Evolutionary conservation across 2,797 vertebrate genomes (phyloP).

Genomic region (Prunella strophiata): DNA sequence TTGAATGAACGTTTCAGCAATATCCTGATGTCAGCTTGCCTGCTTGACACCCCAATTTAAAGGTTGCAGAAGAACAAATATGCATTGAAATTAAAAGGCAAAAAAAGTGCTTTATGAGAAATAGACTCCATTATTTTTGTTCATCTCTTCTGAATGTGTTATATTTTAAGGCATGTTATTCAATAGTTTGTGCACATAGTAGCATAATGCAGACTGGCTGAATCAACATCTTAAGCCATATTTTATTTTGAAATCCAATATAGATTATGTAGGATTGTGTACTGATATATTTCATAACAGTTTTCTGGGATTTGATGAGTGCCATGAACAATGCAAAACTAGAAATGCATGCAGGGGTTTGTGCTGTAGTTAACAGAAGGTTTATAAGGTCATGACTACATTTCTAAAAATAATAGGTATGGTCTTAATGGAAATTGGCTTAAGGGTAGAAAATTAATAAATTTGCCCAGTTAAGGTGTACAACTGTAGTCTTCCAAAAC

Average conservation of each 20-base stretch:
- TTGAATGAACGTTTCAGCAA: conserved; percentile 25
- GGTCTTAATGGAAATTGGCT: neutral
- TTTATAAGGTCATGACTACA: neutral
- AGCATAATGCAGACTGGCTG: neutral
- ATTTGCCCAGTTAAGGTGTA: neutral
- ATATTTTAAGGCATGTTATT: neutral
- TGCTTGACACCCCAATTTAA: conserved; percentile 37
- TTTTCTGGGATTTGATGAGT: neutral
- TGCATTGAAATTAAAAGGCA: conserved; percentile 16
- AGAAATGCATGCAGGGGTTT: neutral
- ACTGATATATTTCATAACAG: neutral
- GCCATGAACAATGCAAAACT: neutral
- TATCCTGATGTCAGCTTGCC: conserved; percentile 19
- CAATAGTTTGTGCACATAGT: neutral
- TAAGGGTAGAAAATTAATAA: conserved; percentile 11
- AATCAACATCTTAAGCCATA: conserved; percentile 8
- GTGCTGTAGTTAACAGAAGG: neutral
- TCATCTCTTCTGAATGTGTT: neutral
- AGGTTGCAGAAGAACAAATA: neutral
- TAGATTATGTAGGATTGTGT: neutral
- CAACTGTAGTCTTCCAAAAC: neutral
- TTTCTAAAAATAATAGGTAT: neutral
- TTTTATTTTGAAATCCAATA: conserved; percentile 42
- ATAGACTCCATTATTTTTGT: conserved; percentile 1
- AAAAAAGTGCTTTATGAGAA: neutral